A percentile compares a stretch with the other conserved stretches of the same genome.
These are phyloP conservation scores for Lepidurus couesii DNA, from an alignment of 1,140 invertebrate species.

Conservation along the genomic window DNA sequence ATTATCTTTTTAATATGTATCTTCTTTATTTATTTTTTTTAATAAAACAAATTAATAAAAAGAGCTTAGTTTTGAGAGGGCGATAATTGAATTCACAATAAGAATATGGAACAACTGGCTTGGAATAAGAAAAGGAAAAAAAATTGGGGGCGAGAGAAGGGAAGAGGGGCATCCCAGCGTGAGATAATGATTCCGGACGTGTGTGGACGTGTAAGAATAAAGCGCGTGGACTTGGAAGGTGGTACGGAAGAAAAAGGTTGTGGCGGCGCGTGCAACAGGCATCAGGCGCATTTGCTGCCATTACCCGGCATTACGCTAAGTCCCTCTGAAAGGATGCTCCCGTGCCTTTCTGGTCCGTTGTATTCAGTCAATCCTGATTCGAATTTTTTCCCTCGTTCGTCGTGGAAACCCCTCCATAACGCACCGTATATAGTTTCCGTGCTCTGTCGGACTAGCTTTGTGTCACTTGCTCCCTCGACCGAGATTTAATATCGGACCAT, in stretches of 20 bases:
- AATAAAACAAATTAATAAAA: background rate
- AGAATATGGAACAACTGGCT: background rate
- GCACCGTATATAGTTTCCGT: background rate
- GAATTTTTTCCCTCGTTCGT: background rate
- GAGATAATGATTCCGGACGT: background rate
- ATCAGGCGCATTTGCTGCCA: constrained; percentile 9
- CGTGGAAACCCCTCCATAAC: too few species aligned
- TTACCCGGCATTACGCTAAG: constrained; percentile 18
- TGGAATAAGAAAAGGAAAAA: background rate
- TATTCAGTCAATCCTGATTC: background rate
- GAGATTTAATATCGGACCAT: background rate
- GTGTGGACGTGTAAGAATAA: background rate
- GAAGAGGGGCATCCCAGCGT: background rate
- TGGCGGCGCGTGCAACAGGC: background rate
- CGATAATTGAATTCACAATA: background rate
- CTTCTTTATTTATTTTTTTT: background rate
- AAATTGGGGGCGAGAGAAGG: background rate
- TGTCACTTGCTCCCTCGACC: background rate
- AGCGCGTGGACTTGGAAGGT: constrained; percentile 2
- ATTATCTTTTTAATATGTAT: background rate
- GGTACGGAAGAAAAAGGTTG: background rate
- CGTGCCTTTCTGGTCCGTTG: background rate
- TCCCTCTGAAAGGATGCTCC: background rate
- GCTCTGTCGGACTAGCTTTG: background rate
- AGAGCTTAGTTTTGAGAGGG: background rate